Evolutionary conservation across 2,888 invertebrate species (phyloP), one percentile per base, ranked within the genome.

Genomic region (Netelia melanura): DNA sequence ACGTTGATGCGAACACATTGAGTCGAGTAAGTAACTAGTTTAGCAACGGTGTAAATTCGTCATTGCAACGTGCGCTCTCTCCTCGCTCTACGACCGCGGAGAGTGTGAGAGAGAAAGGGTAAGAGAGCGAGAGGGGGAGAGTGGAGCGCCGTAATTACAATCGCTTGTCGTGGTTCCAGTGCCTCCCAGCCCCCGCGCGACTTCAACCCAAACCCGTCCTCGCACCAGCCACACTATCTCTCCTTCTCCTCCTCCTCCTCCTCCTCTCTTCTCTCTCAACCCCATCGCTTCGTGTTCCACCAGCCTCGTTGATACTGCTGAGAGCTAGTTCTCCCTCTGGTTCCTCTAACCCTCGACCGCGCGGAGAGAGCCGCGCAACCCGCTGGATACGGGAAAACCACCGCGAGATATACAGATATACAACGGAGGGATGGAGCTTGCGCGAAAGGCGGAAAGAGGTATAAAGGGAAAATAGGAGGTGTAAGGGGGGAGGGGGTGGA

Each of bases 81-180:
- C 38, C 83, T 77, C 82, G 79, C 78, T 85, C 71, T 75, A 65
- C 56, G 25, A 64, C 61, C 77, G 54, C 54, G 14, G 11, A 38
- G 38, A 38, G 38, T 6, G 38, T 8, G 38, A 38, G 38, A 8
- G 6, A 38, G 38, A 38, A 2, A 38, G 38, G 6, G 38, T 6
- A 6, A 38, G 38, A 38, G 38, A 38, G 38, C 0, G 38, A 38
- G 38, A 8, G 38, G 6, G 38, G 8, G 38, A 0, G 38, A 38
- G 23, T 61, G 14, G 48, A 74, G 71, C 81, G 65, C 85, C 85
- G 87, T 88, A 88, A 88, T 88, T 88, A 88, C 87, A 86, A 88
- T 88, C 88, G 88, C 88, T 88, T 88, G 88, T 88, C 88, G 87
- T 81, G 87, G 86, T 87, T 86, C 87, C 83, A 83, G 65, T 38